Base-by-base conservation (phyloP, 1,140 invertebrate genomes). In the Meloidogyne floridensis region DNA sequence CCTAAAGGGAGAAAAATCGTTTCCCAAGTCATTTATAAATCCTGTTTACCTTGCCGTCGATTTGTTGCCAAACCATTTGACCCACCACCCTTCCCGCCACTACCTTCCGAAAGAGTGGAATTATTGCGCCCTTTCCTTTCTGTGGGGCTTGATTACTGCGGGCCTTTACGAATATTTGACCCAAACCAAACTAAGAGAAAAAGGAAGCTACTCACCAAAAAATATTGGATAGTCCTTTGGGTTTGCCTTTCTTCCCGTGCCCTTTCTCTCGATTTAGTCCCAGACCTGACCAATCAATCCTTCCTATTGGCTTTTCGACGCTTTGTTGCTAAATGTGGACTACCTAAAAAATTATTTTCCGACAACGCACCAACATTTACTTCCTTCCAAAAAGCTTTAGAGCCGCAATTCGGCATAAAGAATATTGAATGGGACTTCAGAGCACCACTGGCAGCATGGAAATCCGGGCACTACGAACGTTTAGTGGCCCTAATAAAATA, bases 241-340 rank as follows among this genome's bases (percentile, higher is more conserved):
- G 53, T 53, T 3, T 80, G 80, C 81, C 15, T 80, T 9, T 0
- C 59, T 4, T 32, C 80, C 8, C 18, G 80, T n/a, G 78, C 77
- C 7, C n/a, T 80, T 2, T 42, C 42, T 8, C 78, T 80, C 47
- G 80, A 80, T 8, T 8, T 81, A 11, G 59, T 72, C n/a, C 43
- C 42, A 5, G 81, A 83, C 0, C 20, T 47, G 6, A 54, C 80
- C 9, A 69, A 8, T 2, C 1, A 54, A 15, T 18, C 47, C 6
- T 72, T 72, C 5, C 13, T 83, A n/a, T 11, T 72, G 18, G 80
- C 80, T 6, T 80, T 80, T n/a, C 80, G 80, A 10, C 80, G 80
- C 8, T 80, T 80, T 53, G 80, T 81, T n/a, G 80, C 80, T 51
- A 79, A 79, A 10, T 79, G 13, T 32, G 76, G 77, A 78, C 32